Percentiles rank a stretch among this genome's conserved stretches.
These are phyloP conservation scores for Nothocercus julius DNA, from an alignment of 2,113 vertebrate genomes.

Conservation along the genomic window DNA sequence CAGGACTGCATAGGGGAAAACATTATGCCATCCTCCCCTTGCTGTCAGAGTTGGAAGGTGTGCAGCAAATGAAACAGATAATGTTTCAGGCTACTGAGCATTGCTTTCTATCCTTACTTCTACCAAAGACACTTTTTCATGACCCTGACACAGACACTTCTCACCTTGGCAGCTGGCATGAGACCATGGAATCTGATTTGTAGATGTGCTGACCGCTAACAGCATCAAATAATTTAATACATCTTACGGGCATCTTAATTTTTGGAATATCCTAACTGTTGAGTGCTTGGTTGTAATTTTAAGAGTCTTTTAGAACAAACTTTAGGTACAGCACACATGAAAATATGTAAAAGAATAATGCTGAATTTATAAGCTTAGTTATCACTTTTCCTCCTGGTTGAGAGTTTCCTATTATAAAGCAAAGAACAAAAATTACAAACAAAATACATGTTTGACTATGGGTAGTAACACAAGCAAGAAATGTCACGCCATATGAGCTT, in stretches of 20 bases:
- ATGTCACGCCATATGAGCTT: not conserved
- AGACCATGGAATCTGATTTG: not conserved
- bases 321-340: not conserved
- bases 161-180: not conserved
- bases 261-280: not conserved
- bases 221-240: not conserved
- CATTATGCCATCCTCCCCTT: not conserved
- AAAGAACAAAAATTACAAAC: not conserved
- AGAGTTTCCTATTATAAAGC: not conserved
- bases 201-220: not conserved
- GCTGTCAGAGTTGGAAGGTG: not conserved
- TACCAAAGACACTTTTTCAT: not conserved
- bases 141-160: not conserved
- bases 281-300: not conserved
- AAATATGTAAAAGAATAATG: not conserved
- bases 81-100: not conserved
- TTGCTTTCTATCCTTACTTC: not conserved
- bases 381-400: not conserved
- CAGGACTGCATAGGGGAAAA: not conserved
- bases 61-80: not conserved
- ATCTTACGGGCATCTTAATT: not conserved
- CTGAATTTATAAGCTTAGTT: not conserved
- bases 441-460: accelerated
- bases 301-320: not conserved
- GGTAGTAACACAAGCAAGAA: not conserved